Conservation (phyloP, 2,797 vertebrate species). For the Acrossocheilus wenchowensis region DNA sequence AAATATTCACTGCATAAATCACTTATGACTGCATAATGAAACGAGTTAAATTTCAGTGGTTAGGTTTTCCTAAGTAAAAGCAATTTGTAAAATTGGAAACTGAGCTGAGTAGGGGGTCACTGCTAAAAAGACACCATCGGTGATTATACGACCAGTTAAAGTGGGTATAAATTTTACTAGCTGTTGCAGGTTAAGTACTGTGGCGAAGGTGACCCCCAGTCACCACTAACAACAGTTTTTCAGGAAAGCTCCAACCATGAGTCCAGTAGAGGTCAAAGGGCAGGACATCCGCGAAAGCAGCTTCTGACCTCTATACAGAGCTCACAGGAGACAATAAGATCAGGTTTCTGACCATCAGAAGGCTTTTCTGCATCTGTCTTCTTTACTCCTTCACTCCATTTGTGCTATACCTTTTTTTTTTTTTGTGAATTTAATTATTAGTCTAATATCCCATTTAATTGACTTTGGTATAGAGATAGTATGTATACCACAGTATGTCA, state of each 20-base stretch:
- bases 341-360: slow-evolving; percentile 55
- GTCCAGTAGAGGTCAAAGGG: slow-evolving; percentile 52
- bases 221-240: slow-evolving; percentile 51
- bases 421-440: not conserved
- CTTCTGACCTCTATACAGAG: slow-evolving; percentile 55
- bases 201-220: slow-evolving; percentile 40
- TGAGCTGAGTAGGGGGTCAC: slow-evolving; percentile 32
- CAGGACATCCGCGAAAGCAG: slow-evolving; percentile 62
- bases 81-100: slow-evolving; percentile 40
- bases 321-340: slow-evolving; percentile 53
- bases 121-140: slow-evolving; percentile 24
- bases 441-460: not conserved
- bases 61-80: slow-evolving; percentile 26
- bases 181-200: slow-evolving; percentile 49
- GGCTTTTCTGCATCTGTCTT: slow-evolving; percentile 47
- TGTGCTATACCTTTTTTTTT: not conserved
- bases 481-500: not conserved
- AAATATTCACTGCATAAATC: not conserved
- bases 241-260: slow-evolving; percentile 49
- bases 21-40: not conserved
- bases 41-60: not conserved
- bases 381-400: slow-evolving; percentile 12
- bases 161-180: slow-evolving; percentile 48
- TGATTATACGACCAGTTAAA: slow-evolving; percentile 34
- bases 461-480: not conserved